Conservation (phyloP, 2,113 vertebrate genomes). For the Helogale parvula region DNA sequence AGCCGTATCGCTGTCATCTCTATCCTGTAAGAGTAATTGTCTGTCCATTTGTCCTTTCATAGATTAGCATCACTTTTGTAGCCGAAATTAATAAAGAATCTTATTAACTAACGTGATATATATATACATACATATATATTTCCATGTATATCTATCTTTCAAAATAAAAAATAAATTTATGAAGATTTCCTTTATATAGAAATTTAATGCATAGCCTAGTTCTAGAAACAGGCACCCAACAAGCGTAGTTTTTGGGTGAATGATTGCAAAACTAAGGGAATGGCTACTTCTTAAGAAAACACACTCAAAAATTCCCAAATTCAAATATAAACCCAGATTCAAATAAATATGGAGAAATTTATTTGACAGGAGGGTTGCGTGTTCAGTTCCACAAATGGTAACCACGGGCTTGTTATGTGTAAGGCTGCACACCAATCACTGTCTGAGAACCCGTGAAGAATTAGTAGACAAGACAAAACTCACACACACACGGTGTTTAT, state of each 20-base stretch:
- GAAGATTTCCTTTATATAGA: background rate
- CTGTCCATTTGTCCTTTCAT: background rate
- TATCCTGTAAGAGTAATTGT: fast-evolving
- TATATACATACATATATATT: too few species aligned
- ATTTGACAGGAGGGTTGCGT: fast-evolving
- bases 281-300: background rate
- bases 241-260: background rate
- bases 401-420: fast-evolving
- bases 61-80: background rate
- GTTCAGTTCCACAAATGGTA: fast-evolving
- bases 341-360: too few species aligned
- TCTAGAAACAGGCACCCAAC: fast-evolving
- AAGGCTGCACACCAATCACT: fast-evolving
- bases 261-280: background rate
- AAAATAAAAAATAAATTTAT: background rate
- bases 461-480: background rate
- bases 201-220: background rate
- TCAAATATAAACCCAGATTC: background rate
- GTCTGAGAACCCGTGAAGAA: fast-evolving
- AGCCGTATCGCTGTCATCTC: fast-evolving
- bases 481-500: fast-evolving
- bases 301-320: background rate
- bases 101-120: background rate
- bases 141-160: background rate
- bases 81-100: background rate